These are phyloP conservation scores for Cromileptes altivelis DNA, from an alignment of 2,113 vertebrate species.

Conservation along the genomic window DNA sequence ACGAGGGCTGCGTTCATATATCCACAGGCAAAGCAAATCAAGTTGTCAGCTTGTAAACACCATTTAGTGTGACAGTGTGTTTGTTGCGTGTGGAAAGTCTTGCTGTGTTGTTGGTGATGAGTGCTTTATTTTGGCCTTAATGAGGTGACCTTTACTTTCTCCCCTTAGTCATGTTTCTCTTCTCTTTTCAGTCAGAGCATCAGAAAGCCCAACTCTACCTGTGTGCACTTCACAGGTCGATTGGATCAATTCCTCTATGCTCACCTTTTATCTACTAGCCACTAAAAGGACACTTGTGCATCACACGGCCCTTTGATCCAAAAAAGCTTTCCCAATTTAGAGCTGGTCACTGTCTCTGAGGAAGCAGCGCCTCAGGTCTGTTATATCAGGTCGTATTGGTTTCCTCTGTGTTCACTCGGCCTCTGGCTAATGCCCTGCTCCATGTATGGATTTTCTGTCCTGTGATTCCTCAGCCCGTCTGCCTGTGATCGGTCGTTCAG, in stretches of 20 bases:
- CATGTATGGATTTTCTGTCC: slow-evolving; percentile 80
- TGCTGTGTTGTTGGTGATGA: slow-evolving; percentile 49
- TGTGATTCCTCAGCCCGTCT: slow-evolving; percentile 73
- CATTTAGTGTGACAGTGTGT: slow-evolving; percentile 49
- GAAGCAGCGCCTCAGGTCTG: slow-evolving; percentile 54
- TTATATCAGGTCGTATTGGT: slow-evolving; percentile 66
- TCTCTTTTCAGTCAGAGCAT: slow-evolving; percentile 22
- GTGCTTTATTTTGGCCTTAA: slow-evolving; percentile 57
- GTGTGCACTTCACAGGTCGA: slow-evolving; percentile 49
- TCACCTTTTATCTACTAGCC: slow-evolving; percentile 60
- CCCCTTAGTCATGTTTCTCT: slow-evolving; percentile 33
- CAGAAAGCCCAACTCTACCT: slow-evolving; percentile 36
- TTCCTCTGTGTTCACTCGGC: slow-evolving; percentile 61
- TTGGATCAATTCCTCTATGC: slow-evolving; percentile 62
- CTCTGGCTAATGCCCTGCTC: slow-evolving; percentile 61
- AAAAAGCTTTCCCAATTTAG: slow-evolving; percentile 65
- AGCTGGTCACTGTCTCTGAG: slow-evolving; percentile 49
- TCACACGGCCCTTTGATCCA: slow-evolving; percentile 44
- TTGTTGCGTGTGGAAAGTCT: slow-evolving; percentile 55
- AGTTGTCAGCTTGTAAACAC: slow-evolving; percentile 75
- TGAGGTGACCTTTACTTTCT: slow-evolving; percentile 71
- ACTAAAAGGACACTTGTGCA: slow-evolving; percentile 55
- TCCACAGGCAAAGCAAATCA: slow-evolving; percentile 71
- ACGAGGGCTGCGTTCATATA: slow-evolving; percentile 72
- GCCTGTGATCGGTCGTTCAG: slow-evolving; percentile 76